phyloP scores from a whole-genome alignment of 2,113 vertebrate species.

The Corythoichthys intestinalis region DNA sequence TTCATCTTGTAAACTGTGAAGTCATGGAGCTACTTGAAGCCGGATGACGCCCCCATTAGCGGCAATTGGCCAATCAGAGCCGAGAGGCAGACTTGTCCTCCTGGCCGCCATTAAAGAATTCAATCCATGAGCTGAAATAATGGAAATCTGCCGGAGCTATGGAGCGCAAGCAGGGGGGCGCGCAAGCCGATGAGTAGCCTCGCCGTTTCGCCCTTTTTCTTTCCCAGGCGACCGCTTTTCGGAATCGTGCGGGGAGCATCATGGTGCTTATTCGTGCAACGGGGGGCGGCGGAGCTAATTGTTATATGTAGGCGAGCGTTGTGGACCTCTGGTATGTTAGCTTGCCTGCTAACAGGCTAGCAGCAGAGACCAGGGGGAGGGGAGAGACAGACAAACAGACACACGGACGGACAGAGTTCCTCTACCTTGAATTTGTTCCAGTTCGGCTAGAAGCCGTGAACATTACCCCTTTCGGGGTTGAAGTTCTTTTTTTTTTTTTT shows the following conservation, averaged over 20 bases:
- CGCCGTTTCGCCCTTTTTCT: constrained; percentile 27
- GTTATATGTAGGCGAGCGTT: constrained; percentile 66
- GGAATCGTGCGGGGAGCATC: constrained; percentile 32
- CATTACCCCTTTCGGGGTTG: constrained; percentile 57
- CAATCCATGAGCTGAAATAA: constrained; percentile 90
- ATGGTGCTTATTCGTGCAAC: constrained; percentile 41
- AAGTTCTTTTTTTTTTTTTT: constrained; percentile 20
- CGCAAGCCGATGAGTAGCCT: constrained; percentile 53
- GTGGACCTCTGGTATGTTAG: constrained; percentile 66
- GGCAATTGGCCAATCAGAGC: constrained; percentile 76
- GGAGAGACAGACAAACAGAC: constrained; percentile 47
- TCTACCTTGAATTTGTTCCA: constrained; percentile 70
- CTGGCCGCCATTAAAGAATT: constrained; percentile 98
- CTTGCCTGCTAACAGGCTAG: constrained; percentile 62
- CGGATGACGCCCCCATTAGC: constrained; percentile 64
- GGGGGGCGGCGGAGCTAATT: constrained; percentile 58
- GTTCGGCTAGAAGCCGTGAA: constrained; percentile 61
- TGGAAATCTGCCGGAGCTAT: constrained; percentile 77
- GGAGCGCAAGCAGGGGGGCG: constrained; percentile 54
- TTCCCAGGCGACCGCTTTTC: constrained; percentile 37
- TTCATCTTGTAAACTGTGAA: constrained; percentile 72
- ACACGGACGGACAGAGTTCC: constrained; percentile 28
- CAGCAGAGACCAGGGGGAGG: constrained; percentile 66
- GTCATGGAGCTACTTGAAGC: constrained; percentile 70
- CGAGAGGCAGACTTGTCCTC: constrained; percentile 83